These are phyloP conservation scores for Thamnophis sirtalis DNA, from an alignment of 2,113 vertebrate genomes.

Conservation along the genomic window DNA sequence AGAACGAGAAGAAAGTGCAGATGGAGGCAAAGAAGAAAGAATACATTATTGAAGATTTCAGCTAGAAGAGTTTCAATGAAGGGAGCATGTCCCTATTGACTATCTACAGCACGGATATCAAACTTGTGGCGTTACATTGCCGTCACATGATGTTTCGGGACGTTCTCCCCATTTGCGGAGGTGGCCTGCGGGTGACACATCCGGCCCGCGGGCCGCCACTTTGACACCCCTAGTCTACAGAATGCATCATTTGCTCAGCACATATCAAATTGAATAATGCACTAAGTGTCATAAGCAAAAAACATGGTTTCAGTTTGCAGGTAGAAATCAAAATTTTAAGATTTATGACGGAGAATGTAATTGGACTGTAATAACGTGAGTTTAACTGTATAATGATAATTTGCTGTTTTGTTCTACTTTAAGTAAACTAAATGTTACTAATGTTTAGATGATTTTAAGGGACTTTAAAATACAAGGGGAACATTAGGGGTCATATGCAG, in stretches of 20 bases:
- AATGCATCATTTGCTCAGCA: background rate
- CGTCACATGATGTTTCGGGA: accelerated
- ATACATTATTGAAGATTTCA: background rate
- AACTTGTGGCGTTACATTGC: accelerated
- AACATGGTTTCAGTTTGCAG: background rate
- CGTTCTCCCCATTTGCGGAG: too few relatives aligned
- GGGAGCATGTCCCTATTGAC: background rate
- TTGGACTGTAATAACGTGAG: background rate
- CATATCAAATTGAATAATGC: background rate
- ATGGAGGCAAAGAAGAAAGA: background rate
- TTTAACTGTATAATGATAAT: background rate
- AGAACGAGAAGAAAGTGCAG: background rate
- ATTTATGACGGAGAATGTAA: background rate
- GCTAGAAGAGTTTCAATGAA: background rate
- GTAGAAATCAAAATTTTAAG: background rate
- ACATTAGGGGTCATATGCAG: background rate
- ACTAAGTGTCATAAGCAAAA: background rate
- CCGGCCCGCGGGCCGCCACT: too few relatives aligned
- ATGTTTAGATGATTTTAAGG: slow-evolving; percentile 1
- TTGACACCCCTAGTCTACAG: background rate
- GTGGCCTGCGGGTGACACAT: too few relatives aligned
- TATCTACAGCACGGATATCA: background rate
- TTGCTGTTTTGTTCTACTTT: background rate
- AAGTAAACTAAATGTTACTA: background rate
- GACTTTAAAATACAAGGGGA: background rate